These are phyloP conservation scores for Chelonoidis abingdonii DNA, from an alignment of 2,113 vertebrate genomes.

Conservation along the genomic window DNA sequence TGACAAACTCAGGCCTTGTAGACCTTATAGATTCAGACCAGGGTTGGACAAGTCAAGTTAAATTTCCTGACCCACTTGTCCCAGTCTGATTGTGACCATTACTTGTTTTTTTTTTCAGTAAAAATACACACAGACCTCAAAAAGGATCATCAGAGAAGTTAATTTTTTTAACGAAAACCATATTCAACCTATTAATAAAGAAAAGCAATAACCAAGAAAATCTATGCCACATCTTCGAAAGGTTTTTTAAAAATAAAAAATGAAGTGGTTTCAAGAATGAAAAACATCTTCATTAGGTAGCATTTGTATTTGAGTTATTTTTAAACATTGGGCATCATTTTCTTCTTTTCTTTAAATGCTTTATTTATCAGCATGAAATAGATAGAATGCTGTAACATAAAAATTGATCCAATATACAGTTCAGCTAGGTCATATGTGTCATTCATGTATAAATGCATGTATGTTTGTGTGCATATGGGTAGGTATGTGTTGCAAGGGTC, in stretches of 20 bases:
- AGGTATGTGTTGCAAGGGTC: not conserved
- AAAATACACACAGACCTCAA: not conserved
- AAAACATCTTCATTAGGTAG: not conserved
- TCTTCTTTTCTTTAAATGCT: not conserved
- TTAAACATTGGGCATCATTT: not conserved
- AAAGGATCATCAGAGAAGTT: not conserved
- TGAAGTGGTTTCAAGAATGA: not conserved
- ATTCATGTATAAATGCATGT: not conserved
- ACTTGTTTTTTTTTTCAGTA: slow-evolving; percentile 21
- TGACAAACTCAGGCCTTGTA: slow-evolving; percentile 75
- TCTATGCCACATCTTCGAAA: not conserved
- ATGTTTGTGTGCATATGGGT: fast-evolving
- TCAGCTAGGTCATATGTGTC: not conserved
- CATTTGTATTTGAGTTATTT: not conserved
- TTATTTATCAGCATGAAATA: not conserved
- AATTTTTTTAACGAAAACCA: slow-evolving; percentile 1
- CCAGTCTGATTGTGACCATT: slow-evolving; percentile 65
- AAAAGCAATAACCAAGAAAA: not conserved
- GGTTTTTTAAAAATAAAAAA: slow-evolving; percentile 6
- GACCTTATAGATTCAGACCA: slow-evolving; percentile 69
- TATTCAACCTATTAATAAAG: slow-evolving; percentile 9
- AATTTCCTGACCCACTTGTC: slow-evolving; percentile 81
- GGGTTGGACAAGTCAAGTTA: slow-evolving; percentile 78
- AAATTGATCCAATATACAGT: not conserved
- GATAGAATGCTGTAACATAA: not conserved